Evolutionary conservation across 2,888 invertebrate genomes (phyloP).

Genomic region (Tortrix viridana): DNA sequence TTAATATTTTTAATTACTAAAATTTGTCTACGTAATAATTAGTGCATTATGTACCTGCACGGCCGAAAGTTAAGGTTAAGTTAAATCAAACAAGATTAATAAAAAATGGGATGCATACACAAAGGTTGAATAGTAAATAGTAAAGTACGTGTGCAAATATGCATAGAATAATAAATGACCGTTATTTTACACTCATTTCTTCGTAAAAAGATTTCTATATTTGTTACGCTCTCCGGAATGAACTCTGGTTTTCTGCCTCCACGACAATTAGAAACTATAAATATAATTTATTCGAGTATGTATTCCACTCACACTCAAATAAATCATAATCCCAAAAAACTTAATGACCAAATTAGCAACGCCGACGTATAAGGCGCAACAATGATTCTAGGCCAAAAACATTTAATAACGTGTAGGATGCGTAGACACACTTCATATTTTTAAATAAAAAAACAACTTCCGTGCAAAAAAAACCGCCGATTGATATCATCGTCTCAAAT

Average conservation of each 20-base stretch:
- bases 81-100: too few relatives aligned
- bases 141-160: background rate
- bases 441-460: constrained; percentile 54
- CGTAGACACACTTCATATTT: constrained; percentile 50
- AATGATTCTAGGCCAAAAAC: constrained; percentile 31
- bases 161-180: too few relatives aligned
- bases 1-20: constrained; percentile 17
- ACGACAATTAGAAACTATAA: background rate
- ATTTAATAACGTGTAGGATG: constrained; percentile 38
- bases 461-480: constrained; percentile 56
- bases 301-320: background rate
- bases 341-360: constrained; percentile 10
- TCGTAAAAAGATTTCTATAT: background rate
- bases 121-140: background rate
- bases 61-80: too few relatives aligned
- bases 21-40: constrained; percentile 18
- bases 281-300: background rate
- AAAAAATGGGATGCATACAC: too few relatives aligned
- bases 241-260: too few relatives aligned
- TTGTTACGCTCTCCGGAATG: too few relatives aligned
- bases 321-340: constrained; percentile 25
- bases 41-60: too few relatives aligned
- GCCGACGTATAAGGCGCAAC: constrained; percentile 5
- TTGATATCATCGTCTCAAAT: constrained; percentile 57
- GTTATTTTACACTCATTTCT: background rate